phyloP scores from a whole-genome alignment of 1,140 invertebrate genomes.

The Heliothis virescens region DNA sequence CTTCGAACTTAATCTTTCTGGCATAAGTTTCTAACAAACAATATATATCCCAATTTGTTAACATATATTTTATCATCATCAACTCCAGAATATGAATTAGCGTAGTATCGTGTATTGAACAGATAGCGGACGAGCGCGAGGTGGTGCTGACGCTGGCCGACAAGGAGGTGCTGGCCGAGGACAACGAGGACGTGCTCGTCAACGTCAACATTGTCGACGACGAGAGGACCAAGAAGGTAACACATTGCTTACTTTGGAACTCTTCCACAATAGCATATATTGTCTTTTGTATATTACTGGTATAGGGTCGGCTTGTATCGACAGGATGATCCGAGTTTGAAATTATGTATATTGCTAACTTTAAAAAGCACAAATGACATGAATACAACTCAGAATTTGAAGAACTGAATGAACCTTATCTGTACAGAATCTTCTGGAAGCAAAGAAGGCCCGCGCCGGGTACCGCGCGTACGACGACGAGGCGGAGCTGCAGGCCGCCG shows the following conservation, averaged over 20 bases:
- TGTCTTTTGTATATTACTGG: no score
- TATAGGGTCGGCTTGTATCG: no score
- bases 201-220: conserved; percentile 99
- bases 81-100: no score
- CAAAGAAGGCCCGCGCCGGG: conserved; percentile 94
- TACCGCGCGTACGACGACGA: conserved; percentile 96
- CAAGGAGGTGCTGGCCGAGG: conserved; percentile 95
- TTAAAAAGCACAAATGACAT: no score
- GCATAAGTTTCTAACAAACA: no score
- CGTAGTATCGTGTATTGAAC: not conserved
- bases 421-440: conserved; percentile 91
- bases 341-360: no score
- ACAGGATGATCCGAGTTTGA: no score
- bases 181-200: conserved; percentile 94
- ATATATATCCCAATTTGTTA: no score
- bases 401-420: no score
- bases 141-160: conserved; percentile 98
- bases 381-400: no score
- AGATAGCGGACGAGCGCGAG: conserved; percentile 93
- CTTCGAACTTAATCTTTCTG: no score
- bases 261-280: not conserved
- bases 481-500: conserved; percentile 87
- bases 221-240: conserved; percentile 94
- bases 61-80: no score
- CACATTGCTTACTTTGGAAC: not conserved